Conservation (phyloP, 2,797 vertebrate species). For the Odontamblyopus lacepedii region DNA sequence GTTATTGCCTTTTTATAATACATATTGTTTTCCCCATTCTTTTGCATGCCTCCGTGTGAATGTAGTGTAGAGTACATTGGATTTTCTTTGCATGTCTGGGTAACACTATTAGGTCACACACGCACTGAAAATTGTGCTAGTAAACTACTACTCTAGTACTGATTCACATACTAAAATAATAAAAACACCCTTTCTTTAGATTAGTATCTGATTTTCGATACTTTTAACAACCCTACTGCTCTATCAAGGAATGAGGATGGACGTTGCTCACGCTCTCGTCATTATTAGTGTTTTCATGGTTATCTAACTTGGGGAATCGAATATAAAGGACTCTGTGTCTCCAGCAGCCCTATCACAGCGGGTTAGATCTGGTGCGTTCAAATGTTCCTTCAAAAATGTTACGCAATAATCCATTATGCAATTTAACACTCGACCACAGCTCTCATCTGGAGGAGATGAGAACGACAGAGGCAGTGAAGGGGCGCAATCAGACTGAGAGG, state of each 20-base stretch:
- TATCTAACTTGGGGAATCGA: slow-evolving; percentile 6
- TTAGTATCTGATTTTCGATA: too few relatives aligned
- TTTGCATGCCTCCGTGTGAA: too few relatives aligned
- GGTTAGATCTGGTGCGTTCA: slow-evolving; percentile 18
- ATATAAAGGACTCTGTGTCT: slow-evolving; percentile 5
- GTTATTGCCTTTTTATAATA: too few relatives aligned
- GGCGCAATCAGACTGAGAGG: slow-evolving; percentile 19
- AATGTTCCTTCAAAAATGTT: slow-evolving; percentile 32
- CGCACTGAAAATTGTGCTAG: too few relatives aligned
- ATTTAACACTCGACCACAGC: slow-evolving; percentile 38
- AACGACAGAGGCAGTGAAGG: slow-evolving; percentile 31
- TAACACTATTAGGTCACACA: too few relatives aligned
- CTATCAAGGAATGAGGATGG: background rate
- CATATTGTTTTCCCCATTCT: too few relatives aligned
- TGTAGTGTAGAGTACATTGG: too few relatives aligned
- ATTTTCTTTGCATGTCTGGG: too few relatives aligned
- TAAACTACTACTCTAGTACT: too few relatives aligned
- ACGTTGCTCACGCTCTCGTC: background rate
- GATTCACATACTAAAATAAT: too few relatives aligned
- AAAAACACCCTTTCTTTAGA: too few relatives aligned
- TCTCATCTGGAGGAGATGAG: slow-evolving; percentile 24
- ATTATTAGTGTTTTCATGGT: background rate
- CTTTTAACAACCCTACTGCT: too few relatives aligned
- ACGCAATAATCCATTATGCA: slow-evolving; percentile 43
- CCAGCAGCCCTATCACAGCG: slow-evolving; percentile 22